Evolutionary conservation across 2,797 vertebrate species (phyloP), one percentile per base, ranked within the genome.

Genomic region (Lutjanus argentimaculatus): DNA sequence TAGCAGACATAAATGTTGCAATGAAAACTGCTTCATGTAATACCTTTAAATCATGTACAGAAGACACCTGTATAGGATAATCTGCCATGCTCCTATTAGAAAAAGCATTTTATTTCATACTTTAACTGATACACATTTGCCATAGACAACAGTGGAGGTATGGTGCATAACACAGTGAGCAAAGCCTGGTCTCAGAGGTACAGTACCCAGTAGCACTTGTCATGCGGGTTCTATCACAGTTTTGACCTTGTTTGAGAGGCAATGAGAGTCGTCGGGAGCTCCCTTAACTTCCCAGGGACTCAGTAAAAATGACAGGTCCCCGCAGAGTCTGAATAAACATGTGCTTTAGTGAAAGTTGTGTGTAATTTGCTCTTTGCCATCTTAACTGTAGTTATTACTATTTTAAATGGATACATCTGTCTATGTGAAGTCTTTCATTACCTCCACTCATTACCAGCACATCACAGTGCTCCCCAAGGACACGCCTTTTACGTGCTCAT

Each of bases 321-420:
- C 53, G 72, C 86, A 93, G 95, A 94, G 90, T 80, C 88, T 89
- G 76, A 79, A 93, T 90, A 95, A 96, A 94, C 93, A 95, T 86
- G 85, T 81, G 90, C 90, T 92, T 93, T 90, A 88, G 94, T 92
- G 90, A 93, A 95, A 96, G 92, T 95, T 96, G 88, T 93, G 89
- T 85, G 90, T 93, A 95, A 96, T 95, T 95, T 96, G 94, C 95
- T 95, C 93, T 95, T 95, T 95, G 95, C 94, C 93, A 94, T 95
- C 93, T 95, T 96, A 96, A 96, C 94, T 95, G 95, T 95, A 94
- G 94, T 95, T 95, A 95, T 96, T 94, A 95, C 95, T 94, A 93
- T 95, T 96, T 96, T 95, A 96, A 96, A 96, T 95, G 95, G 94
- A 93, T 96, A 95, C 95, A 96, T 96, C 95, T 96, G 96, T 95